These are phyloP conservation scores for Nowickia ferox DNA, from an alignment of 2,888 invertebrate genomes.

Conservation along the genomic window DNA sequence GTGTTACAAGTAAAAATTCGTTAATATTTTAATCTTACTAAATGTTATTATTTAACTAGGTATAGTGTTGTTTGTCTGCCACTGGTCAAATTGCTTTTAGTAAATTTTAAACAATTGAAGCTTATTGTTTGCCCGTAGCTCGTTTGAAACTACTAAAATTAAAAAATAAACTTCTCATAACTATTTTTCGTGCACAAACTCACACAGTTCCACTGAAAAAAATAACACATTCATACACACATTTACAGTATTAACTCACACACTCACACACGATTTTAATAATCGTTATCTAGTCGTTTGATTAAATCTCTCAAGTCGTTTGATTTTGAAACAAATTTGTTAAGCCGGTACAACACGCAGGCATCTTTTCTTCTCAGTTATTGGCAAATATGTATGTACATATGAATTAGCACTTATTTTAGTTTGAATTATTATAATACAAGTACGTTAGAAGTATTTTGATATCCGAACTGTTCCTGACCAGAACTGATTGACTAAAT, in stretches of 20 bases:
- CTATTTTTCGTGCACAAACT: slow-evolving; percentile 46
- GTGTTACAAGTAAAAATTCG: neutral
- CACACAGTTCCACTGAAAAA: slow-evolving; percentile 9
- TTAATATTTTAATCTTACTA: slow-evolving; percentile 5
- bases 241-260: slow-evolving; percentile 9
- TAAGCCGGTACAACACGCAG: slow-evolving; percentile 5
- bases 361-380: slow-evolving; percentile 29
- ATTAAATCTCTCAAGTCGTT: slow-evolving; percentile 52
- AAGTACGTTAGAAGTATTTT: slow-evolving; percentile 2
- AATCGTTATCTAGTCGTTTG: slow-evolving; percentile 64
- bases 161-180: slow-evolving; percentile 61
- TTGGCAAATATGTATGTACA: neutral
- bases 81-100: slow-evolving; percentile 64
- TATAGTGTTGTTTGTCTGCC: slow-evolving; percentile 49
- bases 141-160: slow-evolving; percentile 52
- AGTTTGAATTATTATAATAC: neutral
- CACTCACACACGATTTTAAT: slow-evolving; percentile 4
- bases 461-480: slow-evolving; percentile 40
- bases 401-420: slow-evolving; percentile 16
- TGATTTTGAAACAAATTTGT: slow-evolving; percentile 26
- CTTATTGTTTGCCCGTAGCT: slow-evolving; percentile 58
- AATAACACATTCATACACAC: neutral
- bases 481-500: slow-evolving; percentile 39
- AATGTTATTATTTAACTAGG: slow-evolving; percentile 4
- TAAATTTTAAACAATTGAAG: slow-evolving; percentile 63